Evolutionary conservation across 2,113 vertebrate genomes (phyloP).

Genomic region (Callocephalon fimbriatum): DNA sequence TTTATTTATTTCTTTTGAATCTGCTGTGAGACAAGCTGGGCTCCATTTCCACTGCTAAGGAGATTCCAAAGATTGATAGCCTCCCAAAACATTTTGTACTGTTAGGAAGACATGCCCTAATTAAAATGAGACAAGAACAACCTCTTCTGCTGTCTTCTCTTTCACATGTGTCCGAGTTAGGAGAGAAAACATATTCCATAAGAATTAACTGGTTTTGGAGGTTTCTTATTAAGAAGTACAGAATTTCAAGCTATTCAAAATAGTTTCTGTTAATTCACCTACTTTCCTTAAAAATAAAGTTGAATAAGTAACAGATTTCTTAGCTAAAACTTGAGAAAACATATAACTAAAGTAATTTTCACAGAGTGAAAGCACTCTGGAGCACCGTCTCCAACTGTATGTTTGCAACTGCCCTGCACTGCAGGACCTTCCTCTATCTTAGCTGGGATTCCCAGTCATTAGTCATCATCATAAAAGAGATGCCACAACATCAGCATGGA

Average conservation of each 20-base stretch:
- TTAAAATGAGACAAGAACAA: not conserved
- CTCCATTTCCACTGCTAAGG: conserved; percentile 19
- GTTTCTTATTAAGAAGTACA: not conserved
- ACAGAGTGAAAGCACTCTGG: not conserved
- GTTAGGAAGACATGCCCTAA: not conserved
- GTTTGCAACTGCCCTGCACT: not conserved
- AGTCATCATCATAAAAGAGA: not conserved
- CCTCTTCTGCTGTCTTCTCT: not conserved
- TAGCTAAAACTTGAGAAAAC: not conserved
- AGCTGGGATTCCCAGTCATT: not conserved
- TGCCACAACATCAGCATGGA: not conserved
- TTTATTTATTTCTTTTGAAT: conserved; percentile 55
- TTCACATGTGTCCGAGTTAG: not conserved
- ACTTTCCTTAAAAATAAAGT: not conserved
- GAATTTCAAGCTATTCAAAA: not conserved
- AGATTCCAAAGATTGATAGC: conserved; percentile 24
- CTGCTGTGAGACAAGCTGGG: conserved; percentile 28
- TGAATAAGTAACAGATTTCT: not conserved
- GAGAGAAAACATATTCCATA: not conserved
- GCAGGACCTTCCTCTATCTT: not conserved
- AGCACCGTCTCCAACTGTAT: not conserved
- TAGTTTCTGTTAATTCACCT: not conserved
- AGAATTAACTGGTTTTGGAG: not conserved
- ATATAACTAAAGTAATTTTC: not conserved
- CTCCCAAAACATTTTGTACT: conserved; percentile 40